Percentiles rank a stretch among this genome's conserved stretches.
These are phyloP conservation scores for Tetramorium alpestre DNA, from an alignment of 1,140 invertebrate genomes.

Conservation along the genomic window DNA sequence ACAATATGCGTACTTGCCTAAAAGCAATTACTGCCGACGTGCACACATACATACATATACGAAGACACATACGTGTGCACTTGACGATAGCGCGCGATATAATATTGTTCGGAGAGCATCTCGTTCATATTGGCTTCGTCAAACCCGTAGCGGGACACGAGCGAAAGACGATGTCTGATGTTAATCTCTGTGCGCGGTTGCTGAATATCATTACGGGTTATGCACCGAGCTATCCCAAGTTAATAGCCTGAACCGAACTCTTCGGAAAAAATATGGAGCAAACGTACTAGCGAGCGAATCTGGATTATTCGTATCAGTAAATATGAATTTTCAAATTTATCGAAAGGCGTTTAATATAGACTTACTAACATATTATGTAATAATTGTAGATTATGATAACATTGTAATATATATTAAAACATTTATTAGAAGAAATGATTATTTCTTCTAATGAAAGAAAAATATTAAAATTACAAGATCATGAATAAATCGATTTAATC, in stretches of 20 bases:
- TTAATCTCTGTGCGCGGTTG: constrained; percentile 40
- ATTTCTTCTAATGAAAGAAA: background rate
- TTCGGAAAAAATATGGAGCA: background rate
- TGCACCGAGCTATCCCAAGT: background rate
- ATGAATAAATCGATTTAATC: background rate
- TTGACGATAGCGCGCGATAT: constrained; percentile 65
- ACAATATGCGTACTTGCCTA: constrained; percentile 60
- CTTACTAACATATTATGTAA: no score
- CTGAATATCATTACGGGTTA: constrained; percentile 40
- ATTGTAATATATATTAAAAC: background rate
- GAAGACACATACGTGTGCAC: constrained; percentile 3
- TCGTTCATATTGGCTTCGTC: constrained; percentile 39
- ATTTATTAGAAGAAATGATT: background rate
- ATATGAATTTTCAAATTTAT: background rate
- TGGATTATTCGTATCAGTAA: background rate
- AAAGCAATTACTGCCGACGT: constrained; percentile 69
- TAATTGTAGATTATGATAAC: background rate
- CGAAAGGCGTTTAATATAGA: background rate
- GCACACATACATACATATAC: background rate
- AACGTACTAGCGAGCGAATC: background rate
- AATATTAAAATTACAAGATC: background rate
- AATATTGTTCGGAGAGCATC: constrained; percentile 59
- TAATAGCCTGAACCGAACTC: constrained; percentile 7
- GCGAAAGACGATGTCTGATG: constrained; percentile 42
- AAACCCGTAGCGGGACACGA: constrained; percentile 30